phyloP scores from a whole-genome alignment of 23 tunicate species.

The Ciona savignyi region DNA sequence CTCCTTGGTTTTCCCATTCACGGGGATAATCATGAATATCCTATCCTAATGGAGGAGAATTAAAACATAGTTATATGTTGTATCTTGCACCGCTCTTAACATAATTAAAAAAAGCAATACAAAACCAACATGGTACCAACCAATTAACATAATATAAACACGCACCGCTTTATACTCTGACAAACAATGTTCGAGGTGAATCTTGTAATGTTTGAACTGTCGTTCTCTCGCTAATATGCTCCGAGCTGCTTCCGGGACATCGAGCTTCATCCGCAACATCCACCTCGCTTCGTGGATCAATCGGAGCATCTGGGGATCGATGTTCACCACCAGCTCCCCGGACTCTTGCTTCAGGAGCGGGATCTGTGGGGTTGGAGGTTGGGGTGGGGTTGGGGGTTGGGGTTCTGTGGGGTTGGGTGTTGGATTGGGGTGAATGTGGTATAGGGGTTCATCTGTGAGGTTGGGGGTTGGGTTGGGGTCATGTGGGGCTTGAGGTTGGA shows the following conservation, averaged over 20 bases:
- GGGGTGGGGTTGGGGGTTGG: too few species aligned
- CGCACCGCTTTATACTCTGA: constrained; percentile 58
- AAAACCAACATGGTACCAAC: background rate
- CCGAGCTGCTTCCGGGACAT: constrained; percentile 74
- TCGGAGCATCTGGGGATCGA: constrained; percentile 45
- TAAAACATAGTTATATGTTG: too few species aligned
- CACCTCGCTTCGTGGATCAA: constrained; percentile 74
- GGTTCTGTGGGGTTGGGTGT: too few species aligned
- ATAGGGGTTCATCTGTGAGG: too few species aligned
- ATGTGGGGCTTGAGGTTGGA: too few species aligned
- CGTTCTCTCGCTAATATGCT: constrained; percentile 38
- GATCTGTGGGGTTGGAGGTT: too few species aligned
- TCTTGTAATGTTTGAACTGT: constrained; percentile 72
- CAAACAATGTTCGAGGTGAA: constrained; percentile 76
- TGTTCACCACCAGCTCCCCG: constrained; percentile 66
- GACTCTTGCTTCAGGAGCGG: constrained; percentile 40
- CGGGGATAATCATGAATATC: too few species aligned
- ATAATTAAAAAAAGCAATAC: background rate
- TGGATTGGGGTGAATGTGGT: too few species aligned
- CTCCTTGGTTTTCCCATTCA: too few species aligned
- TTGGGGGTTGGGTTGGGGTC: too few species aligned
- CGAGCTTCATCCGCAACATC: constrained; percentile 80
- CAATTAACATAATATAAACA: background rate
- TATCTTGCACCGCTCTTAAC: background rate
- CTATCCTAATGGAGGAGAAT: too few species aligned